A percentile compares a stretch with the other conserved stretches of the same genome.
These are phyloP conservation scores for Clavelina lepadiformis DNA, from an alignment of 23 tunicate genomes.

Conservation along the genomic window DNA sequence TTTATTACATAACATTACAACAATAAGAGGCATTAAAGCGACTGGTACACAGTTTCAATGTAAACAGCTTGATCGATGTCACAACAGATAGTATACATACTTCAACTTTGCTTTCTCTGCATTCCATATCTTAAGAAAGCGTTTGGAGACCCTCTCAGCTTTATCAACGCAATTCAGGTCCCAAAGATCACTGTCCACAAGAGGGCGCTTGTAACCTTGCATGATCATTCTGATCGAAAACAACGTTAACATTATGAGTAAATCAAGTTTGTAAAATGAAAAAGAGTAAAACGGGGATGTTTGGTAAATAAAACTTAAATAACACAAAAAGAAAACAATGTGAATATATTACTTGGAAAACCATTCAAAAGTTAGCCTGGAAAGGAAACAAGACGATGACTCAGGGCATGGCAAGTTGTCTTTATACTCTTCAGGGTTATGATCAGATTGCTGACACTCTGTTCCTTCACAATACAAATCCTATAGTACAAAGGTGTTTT, in stretches of 20 bases:
- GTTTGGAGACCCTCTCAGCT: constrained; percentile 22
- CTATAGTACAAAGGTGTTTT: neutral
- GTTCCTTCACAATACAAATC: constrained; percentile 19
- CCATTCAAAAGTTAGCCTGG: constrained; percentile 18
- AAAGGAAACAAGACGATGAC: constrained; percentile 8
- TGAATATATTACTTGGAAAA: constrained; percentile 19
- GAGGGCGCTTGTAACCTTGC: constrained; percentile 23
- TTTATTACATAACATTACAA: no score
- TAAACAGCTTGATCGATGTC: no score
- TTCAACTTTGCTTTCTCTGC: constrained; percentile 9
- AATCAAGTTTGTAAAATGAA: no score
- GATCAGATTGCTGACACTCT: neutral
- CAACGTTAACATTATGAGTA: no score
- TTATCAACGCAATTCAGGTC: constrained; percentile 24
- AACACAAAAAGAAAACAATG: no score
- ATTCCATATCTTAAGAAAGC: constrained; percentile 19
- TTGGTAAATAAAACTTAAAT: no score
- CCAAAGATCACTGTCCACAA: constrained; percentile 17
- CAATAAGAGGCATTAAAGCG: no score
- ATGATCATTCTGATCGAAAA: neutral
- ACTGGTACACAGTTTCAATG: no score
- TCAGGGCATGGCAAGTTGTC: constrained; percentile 17
- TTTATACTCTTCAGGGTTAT: constrained; percentile 1
- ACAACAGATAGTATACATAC: no score
- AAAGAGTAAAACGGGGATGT: no score